These are phyloP conservation scores for Enteromius viviparus DNA, from an alignment of 2,797 vertebrate genomes.

Conservation along the genomic window DNA sequence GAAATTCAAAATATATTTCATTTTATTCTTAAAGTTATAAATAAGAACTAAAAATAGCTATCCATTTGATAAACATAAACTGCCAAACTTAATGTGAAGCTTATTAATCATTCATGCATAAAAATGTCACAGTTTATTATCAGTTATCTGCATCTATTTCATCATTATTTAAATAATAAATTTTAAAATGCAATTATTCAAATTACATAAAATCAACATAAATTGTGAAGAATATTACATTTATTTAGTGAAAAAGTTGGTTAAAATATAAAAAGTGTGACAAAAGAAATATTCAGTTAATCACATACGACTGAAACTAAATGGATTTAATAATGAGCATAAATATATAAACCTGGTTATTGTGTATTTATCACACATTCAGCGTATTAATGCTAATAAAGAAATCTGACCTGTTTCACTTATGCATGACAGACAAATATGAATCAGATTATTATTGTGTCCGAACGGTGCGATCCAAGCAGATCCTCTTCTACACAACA, in stretches of 20 bases:
- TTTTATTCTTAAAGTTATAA: too few relatives aligned
- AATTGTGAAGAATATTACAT: background rate
- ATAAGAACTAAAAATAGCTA: too few relatives aligned
- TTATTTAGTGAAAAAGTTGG: background rate
- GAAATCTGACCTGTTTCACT: too few relatives aligned
- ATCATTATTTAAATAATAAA: background rate
- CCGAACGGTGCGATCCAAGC: background rate
- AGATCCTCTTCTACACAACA: background rate
- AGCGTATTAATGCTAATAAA: too few relatives aligned
- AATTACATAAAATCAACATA: background rate
- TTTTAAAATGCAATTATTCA: background rate
- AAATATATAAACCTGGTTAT: background rate
- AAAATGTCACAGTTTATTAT: background rate
- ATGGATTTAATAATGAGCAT: background rate
- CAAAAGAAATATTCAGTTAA: background rate
- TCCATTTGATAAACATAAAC: too few relatives aligned
- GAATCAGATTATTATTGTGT: background rate
- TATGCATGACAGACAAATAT: too few relatives aligned
- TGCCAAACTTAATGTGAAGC: too few relatives aligned
- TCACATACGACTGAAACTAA: too few relatives aligned
- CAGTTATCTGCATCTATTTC: background rate
- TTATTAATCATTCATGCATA: too few relatives aligned
- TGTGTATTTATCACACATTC: too few relatives aligned
- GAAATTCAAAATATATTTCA: too few relatives aligned
- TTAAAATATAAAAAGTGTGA: background rate